Base-by-base conservation (phyloP, 2,113 vertebrate species). In the Cnemophilus loriae region DNA sequence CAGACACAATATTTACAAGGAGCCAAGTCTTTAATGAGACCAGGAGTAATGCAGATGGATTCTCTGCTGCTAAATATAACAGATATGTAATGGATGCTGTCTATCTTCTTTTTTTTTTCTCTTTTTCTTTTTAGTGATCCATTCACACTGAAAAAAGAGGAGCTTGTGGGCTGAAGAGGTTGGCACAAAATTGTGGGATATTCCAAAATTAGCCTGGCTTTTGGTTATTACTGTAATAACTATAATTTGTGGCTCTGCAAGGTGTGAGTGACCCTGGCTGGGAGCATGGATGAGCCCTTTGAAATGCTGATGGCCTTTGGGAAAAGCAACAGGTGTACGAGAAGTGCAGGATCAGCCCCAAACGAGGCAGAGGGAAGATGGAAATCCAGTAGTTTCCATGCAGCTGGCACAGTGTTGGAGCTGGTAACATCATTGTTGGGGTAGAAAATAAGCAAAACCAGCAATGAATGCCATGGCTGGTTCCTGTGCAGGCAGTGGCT, bases 1-100 rank as follows among this genome's bases (percentile, higher is more conserved):
- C 75, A 96, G 78, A 78, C 85, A 85, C 65, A 79, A 87, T 95
- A 87, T 97, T 97, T 96, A 96, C 93, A 71, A 91, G 79, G 84
- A 97, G 52, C 65, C 95, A 80, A 93, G 74, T 91, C 67, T 90
- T 89, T 95, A 97, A 93, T 80, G 84, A 96, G 94, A 82, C 68
- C 65, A 46, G 89, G 87, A 97, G 64, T 92, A 95, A 95, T 95
- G 79, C 93, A 80, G 91, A 87, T 87, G 84, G 92, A 96, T 92
- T 94, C 78, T 69, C 86, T 68, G 42, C 47, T 86, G 77, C 87
- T 96, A 93, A 95, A 84, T 94, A 55, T 87, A 89, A 77, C 79
- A 50, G 86, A 52, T 81, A 64, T 30, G 44, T 41, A 56, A 92
- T 70, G 84, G 71, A 71, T 87, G 60, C 75, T 89, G 63, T 82